Evolutionary conservation across 2,113 vertebrate genomes (phyloP).

Genomic region (Hippocampus barbouri): DNA sequence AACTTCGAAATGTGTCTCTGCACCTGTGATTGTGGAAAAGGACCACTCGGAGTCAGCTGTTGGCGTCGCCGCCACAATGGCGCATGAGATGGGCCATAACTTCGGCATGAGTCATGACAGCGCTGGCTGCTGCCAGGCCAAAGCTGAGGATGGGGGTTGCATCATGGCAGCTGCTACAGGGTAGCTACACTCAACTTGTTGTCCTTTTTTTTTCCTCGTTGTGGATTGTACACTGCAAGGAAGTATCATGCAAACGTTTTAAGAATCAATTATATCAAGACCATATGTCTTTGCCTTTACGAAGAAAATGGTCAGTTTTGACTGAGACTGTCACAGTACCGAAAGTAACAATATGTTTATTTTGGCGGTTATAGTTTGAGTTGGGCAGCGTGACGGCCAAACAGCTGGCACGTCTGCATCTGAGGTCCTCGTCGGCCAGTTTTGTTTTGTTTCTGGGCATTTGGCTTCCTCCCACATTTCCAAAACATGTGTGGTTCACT

Average conservation of each 20-base stretch:
- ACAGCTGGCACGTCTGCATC: too few species aligned
- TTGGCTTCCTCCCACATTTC: too few species aligned
- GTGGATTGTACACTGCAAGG: too few species aligned
- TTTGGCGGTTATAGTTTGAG: neutral
- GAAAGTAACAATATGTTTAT: neutral
- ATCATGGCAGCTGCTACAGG: conserved; percentile 98
- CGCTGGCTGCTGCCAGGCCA: conserved; percentile 80
- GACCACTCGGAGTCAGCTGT: conserved; percentile 88
- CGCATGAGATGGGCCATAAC: conserved; percentile 98
- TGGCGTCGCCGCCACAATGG: conserved; percentile 91
- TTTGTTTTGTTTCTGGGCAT: too few species aligned
- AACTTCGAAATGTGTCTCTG: neutral
- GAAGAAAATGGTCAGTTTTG: too few species aligned
- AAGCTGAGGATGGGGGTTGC: conserved; percentile 85
- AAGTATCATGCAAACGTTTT: neutral
- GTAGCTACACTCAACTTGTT: conserved; percentile 59
- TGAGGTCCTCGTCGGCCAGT: too few species aligned
- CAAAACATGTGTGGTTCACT: neutral
- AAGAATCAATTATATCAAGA: neutral
- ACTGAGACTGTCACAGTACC: too few species aligned
- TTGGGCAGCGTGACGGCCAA: too few species aligned
- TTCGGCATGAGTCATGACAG: conserved; percentile 95
- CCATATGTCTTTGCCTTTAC: neutral
- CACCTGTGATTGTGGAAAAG: conserved; percentile 53
- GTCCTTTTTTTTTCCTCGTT: neutral